A percentile compares a stretch with the other conserved stretches of the same genome.
Conservation (phyloP, 1,140 invertebrate species). For the Listronotus oregonensis region DNA sequence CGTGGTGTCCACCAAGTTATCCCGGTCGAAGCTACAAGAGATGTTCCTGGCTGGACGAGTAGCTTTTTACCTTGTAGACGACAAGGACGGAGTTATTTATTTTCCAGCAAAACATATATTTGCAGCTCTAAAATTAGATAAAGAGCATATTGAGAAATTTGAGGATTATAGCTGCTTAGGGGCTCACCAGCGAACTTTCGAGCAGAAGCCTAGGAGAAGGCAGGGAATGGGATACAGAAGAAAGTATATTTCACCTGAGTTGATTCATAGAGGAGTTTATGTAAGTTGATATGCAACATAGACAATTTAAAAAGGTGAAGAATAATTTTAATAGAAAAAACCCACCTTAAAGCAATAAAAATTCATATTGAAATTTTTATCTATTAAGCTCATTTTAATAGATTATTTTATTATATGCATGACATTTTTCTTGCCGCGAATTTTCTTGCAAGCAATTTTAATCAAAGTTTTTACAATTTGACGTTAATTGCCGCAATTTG, state of each 20-base stretch:
- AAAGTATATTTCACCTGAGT: slow-evolving; percentile 42
- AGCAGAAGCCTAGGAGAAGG: slow-evolving; percentile 31
- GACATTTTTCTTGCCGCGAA: too few relatives aligned
- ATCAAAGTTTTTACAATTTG: too few relatives aligned
- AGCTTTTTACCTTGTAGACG: slow-evolving; percentile 75
- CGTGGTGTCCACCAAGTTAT: slow-evolving; percentile 59
- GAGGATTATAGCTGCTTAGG: slow-evolving; percentile 51
- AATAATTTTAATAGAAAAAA: too few relatives aligned
- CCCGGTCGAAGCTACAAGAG: slow-evolving; percentile 73
- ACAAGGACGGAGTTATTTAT: slow-evolving; percentile 69
- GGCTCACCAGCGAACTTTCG: slow-evolving; percentile 45
- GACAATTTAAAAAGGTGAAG: too few relatives aligned
- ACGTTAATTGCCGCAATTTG: too few relatives aligned
- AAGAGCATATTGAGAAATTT: slow-evolving; percentile 64
- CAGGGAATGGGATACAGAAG: slow-evolving; percentile 42
- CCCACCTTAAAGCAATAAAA: too few relatives aligned
- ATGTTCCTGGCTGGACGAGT: slow-evolving; percentile 76
- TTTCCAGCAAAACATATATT: slow-evolving; percentile 78
- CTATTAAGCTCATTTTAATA: too few relatives aligned
- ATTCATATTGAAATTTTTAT: too few relatives aligned
- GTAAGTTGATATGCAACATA: slow-evolving; percentile 37
- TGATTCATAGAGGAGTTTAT: slow-evolving; percentile 46
- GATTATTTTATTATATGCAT: too few relatives aligned
- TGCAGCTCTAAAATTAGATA: slow-evolving; percentile 68
- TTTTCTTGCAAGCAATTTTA: too few relatives aligned